phyloP scores from a whole-genome alignment of 1,140 invertebrate genomes.

The Onthophagus taurus region DNA sequence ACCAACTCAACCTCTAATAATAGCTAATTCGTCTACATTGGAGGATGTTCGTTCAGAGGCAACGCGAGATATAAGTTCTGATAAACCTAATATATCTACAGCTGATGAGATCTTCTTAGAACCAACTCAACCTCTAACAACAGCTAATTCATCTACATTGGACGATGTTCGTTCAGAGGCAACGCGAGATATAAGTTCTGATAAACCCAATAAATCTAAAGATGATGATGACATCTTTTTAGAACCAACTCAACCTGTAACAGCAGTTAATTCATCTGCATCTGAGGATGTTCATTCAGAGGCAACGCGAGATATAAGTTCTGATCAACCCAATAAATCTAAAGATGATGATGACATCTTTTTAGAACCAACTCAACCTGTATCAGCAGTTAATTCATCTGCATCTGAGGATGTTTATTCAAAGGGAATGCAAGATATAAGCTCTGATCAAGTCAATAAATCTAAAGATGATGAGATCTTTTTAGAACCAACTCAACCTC shows the following conservation, averaged over 20 bases:
- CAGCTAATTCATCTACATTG: not conserved
- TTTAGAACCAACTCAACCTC: no score
- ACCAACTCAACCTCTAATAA: no score
- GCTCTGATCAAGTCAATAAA: no score
- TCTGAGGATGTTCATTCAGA: not conserved
- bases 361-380: slow-evolving; percentile 8
- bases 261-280: not conserved
- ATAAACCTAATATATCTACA: no score
- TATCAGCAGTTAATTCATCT: not conserved
- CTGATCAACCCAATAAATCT: not conserved
- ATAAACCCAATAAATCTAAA: no score
- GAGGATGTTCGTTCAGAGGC: no score
- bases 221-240: slow-evolving; percentile 6
- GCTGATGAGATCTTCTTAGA: slow-evolving; percentile 2
- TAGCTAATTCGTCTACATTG: no score
- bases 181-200: not conserved
- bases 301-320: not conserved
- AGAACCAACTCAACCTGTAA: not conserved
- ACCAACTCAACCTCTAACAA: not conserved
- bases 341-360: slow-evolving; percentile 7
- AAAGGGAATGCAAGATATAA: no score
- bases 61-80: no score
- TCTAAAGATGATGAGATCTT: not conserved
- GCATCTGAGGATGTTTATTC: not conserved
- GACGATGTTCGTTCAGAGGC: not conserved